Base-by-base conservation (phyloP, 1,140 invertebrate species). In the Sycophaga agraensis region DNA sequence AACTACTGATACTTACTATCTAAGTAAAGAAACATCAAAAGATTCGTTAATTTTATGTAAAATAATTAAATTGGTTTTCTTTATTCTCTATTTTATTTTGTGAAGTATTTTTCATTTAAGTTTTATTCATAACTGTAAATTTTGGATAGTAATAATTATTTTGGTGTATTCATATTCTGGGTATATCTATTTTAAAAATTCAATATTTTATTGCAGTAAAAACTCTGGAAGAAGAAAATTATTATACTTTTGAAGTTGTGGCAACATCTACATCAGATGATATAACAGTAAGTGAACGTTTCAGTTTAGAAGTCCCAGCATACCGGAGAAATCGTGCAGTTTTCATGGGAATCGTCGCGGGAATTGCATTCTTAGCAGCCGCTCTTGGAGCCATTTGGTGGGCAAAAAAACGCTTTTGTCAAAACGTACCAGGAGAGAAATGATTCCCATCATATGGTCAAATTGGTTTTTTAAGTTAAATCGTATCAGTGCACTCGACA, bases 211-310 rank as follows among this genome's bases (percentile, higher is more conserved):
- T 53, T 82, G 40, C 77, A 85, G 84, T 89, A 24, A 82, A 84
- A 69, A 81, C 83, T 67, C 72, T 89, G 37, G 83, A 86, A 64
- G 88, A 89, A 70, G 86, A 88, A 50, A 82, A 80, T 48, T 83
- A 82, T 37, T 89, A 89, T 64, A 82, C 83, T 50, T 86, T 90
- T 57, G 85, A 88, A 77, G 85, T 90, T 6, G 70, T 84, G n/a
- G 85, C 86, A 0, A 75, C 85, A 39, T 84, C 85, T 0, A 62
- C 79, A 0, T 79, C 82, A 40, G 83, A 85, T 34, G 82, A 84
- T 62, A 74, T 84, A 39, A 76, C 82, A 9, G 74, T 81, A 1
- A 87, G 87, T 53, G 81, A 82, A 3, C 82, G 83, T 49, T 75
- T 87, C 21, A 75, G 79, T 9, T 69, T 87, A 0, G 81, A 84